These are phyloP conservation scores for Halichoeres trimaculatus DNA, from an alignment of 2,113 vertebrate genomes.

Conservation along the genomic window DNA sequence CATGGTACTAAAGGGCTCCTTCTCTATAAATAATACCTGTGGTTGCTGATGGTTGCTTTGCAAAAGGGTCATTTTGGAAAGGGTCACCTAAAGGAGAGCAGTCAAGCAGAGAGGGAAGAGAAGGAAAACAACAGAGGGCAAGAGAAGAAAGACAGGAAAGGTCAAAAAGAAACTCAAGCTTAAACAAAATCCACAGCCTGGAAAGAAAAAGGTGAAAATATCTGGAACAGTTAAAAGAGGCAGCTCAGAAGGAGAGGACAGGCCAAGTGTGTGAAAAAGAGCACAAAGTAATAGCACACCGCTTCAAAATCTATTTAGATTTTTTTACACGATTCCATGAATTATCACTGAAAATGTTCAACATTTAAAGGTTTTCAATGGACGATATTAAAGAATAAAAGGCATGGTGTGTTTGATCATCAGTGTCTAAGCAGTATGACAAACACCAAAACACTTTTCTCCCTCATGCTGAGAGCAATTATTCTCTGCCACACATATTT, in stretches of 20 bases:
- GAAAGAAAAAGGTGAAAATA: neutral
- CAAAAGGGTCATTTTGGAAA: conserved; percentile 94
- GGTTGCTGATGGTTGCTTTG: conserved; percentile 85
- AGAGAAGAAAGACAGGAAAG: conserved; percentile 46
- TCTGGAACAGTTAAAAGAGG: neutral
- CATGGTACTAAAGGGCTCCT: neutral
- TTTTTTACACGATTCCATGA: too few species aligned
- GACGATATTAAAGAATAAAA: too few species aligned
- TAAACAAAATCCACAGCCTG: conserved; percentile 18
- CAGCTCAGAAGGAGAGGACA: neutral
- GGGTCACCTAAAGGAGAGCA: conserved; percentile 85
- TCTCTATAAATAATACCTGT: conserved; percentile 82
- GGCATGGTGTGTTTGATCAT: too few species aligned
- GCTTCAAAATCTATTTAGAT: neutral
- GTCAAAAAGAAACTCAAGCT: conserved; percentile 42
- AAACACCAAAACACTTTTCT: too few species aligned
- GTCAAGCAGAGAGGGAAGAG: conserved; percentile 39
- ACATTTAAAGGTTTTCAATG: too few species aligned
- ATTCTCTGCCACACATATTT: too few species aligned
- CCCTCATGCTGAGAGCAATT: too few species aligned
- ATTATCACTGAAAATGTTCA: too few species aligned
- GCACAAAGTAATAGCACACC: neutral
- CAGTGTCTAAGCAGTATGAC: too few species aligned
- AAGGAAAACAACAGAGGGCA: conserved; percentile 19
- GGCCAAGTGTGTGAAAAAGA: neutral